Evolutionary conservation across 2,888 invertebrate species (phyloP), one percentile per base, ranked within the genome.

Genomic region (Operophtera brumata): DNA sequence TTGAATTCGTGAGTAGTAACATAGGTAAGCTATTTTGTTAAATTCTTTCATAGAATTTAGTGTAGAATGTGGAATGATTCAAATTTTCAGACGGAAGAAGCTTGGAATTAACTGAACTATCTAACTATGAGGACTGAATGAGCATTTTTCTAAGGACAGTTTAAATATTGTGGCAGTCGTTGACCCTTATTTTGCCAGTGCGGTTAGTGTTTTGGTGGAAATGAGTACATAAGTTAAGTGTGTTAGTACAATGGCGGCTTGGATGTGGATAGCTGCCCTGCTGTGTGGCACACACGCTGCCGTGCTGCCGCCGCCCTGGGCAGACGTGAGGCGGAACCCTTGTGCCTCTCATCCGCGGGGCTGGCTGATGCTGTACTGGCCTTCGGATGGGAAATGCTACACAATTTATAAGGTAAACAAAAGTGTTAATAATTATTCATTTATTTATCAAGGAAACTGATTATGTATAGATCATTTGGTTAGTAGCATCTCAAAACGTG

Each of bases 291-390:
- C 86, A 37, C 91, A 91, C 10, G 94, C 94, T 0, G 88, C 81
- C 30, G 94, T 96, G 59, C 91, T 95, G 66, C 94, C 96, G 32
- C 96, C 96, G 0, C 95, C 96, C 8, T 96, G 96, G 96, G 96
- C 96, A 46, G 94, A 96, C 77, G 94, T 95, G 0, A 91, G 92
- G 60, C 91, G 93, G 68, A 96, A 96, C 80, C 96, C 96, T 0
- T 96, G 96, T 68, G 96, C 96, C 3, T 87, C 92, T 2, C 93
- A 94, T 77, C 94, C 95, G 0, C 92, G 94, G 58, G 96, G 96
- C 42, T 96, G 96, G 96, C 95, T 96, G 71, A 91, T 96, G 75
- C 91, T 96, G 50, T 96, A 94, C 80, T 96, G 96, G 96, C 94
- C 96, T 7, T 91, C 93, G 0, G 94, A 96, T 76, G 94, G 95